These are phyloP conservation scores for Phasia obesa DNA, from an alignment of 2,888 invertebrate species.

Conservation along the genomic window DNA sequence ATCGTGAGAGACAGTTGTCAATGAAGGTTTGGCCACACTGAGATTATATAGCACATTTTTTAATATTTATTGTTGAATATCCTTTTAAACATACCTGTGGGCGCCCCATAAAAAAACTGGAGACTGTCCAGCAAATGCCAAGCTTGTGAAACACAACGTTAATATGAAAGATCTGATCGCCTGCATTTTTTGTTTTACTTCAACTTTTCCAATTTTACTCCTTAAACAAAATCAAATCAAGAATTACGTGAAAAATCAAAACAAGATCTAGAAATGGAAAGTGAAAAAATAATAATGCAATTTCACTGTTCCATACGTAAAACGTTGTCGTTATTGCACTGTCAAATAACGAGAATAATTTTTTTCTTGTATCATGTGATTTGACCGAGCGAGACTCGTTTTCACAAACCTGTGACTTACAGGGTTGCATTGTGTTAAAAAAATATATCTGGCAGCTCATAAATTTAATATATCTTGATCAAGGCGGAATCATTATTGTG, in stretches of 20 bases:
- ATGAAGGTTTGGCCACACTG: constrained; percentile 76
- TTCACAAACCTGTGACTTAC: constrained; percentile 5
- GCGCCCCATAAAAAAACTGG: constrained; percentile 86
- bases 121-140: constrained; percentile 82
- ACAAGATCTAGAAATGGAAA: constrained; percentile 66
- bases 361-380: constrained; percentile 79
- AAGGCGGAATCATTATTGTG: too few relatives aligned
- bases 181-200: constrained; percentile 51
- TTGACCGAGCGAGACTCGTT: constrained; percentile 47
- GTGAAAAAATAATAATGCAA: constrained; percentile 61
- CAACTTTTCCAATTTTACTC: not conserved
- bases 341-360: constrained; percentile 79
- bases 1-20: constrained; percentile 75
- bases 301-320: constrained; percentile 67
- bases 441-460: too few relatives aligned
- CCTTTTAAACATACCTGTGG: constrained; percentile 76
- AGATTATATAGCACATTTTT: not conserved
- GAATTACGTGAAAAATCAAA: constrained; percentile 72
- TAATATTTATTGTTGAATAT: not conserved
- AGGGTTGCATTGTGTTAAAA: too few relatives aligned
- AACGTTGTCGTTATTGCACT: constrained; percentile 75
- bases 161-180: constrained; percentile 76
- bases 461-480: too few relatives aligned
- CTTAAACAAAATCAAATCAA: constrained; percentile 59
- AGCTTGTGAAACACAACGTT: constrained; percentile 76